Evolutionary conservation across 2,888 invertebrate species (phyloP).

Genomic region (Drosophila aldrichi): DNA sequence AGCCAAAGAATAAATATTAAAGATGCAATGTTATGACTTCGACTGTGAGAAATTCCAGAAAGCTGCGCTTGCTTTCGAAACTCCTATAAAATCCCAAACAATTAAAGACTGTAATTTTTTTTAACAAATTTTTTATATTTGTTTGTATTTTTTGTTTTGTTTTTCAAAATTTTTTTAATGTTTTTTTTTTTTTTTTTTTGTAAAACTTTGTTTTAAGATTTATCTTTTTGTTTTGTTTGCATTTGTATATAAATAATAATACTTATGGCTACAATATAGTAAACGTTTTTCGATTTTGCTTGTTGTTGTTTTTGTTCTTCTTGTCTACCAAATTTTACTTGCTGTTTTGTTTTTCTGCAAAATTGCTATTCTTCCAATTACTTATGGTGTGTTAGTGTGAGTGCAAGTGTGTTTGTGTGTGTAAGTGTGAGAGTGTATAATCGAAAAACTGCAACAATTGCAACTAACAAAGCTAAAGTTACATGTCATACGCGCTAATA

Average conservation of each 20-base stretch:
- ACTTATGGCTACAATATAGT: slow-evolving; percentile 81
- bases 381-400: background rate
- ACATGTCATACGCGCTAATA: slow-evolving; percentile 63
- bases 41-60: background rate
- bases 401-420: slow-evolving; percentile 25
- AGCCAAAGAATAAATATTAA: background rate
- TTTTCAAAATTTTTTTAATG: slow-evolving; percentile 57
- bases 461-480: slow-evolving; percentile 79
- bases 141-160: slow-evolving; percentile 63
- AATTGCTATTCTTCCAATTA: slow-evolving; percentile 6
- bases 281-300: slow-evolving; percentile 74
- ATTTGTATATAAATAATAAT: slow-evolving; percentile 84
- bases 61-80: background rate
- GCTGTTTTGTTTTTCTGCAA: slow-evolving; percentile 13
- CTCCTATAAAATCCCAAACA: background rate
- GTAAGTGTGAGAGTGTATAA: slow-evolving; percentile 33
- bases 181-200: slow-evolving; percentile 61
- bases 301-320: slow-evolving; percentile 27
- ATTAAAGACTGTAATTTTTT: slow-evolving; percentile 61
- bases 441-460: slow-evolving; percentile 79
- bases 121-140: slow-evolving; percentile 79
- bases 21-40: background rate
- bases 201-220: slow-evolving; percentile 83
- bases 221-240: slow-evolving; percentile 59
- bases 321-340: slow-evolving; percentile 31